These are phyloP conservation scores for Acrocephalus scirpaceus DNA, from an alignment of 2,797 vertebrate genomes.

Conservation along the genomic window DNA sequence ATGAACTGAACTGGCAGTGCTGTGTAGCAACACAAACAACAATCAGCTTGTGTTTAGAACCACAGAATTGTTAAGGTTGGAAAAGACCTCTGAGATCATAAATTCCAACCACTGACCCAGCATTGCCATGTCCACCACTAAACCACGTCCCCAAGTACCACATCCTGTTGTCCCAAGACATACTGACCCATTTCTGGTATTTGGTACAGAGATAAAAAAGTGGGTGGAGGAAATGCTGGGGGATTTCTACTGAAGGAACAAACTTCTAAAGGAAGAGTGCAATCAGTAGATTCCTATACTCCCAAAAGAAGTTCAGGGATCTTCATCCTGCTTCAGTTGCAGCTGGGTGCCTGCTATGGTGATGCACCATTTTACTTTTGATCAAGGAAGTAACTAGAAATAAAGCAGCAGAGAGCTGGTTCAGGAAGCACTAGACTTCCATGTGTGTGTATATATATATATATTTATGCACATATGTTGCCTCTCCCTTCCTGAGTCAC, in stretches of 20 bases:
- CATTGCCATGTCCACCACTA: background rate
- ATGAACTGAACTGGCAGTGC: background rate
- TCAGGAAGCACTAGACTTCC: slow-evolving; percentile 25
- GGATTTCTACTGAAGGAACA: background rate
- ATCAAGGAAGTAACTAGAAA: background rate
- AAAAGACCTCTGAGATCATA: background rate
- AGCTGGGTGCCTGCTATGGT: background rate
- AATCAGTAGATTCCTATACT: background rate
- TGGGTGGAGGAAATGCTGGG: background rate
- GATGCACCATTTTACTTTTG: background rate
- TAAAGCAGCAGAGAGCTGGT: background rate
- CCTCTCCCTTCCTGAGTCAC: slow-evolving; percentile 44
- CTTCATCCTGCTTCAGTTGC: background rate
- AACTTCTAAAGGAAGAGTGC: background rate
- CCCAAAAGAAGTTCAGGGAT: background rate
- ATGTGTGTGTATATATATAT: background rate
- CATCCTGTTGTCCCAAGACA: fast-evolving
- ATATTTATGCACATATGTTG: background rate
- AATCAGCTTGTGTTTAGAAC: background rate
- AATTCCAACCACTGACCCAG: background rate
- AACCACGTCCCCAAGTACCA: background rate
- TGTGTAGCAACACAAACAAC: fast-evolving
- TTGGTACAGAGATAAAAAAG: background rate
- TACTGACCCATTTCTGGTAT: background rate
- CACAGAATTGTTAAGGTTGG: background rate